A percentile compares a stretch with the other conserved stretches of the same genome.
These are phyloP conservation scores for Rhogogaster chlorosoma DNA, from an alignment of 2,888 invertebrate species.

Conservation along the genomic window DNA sequence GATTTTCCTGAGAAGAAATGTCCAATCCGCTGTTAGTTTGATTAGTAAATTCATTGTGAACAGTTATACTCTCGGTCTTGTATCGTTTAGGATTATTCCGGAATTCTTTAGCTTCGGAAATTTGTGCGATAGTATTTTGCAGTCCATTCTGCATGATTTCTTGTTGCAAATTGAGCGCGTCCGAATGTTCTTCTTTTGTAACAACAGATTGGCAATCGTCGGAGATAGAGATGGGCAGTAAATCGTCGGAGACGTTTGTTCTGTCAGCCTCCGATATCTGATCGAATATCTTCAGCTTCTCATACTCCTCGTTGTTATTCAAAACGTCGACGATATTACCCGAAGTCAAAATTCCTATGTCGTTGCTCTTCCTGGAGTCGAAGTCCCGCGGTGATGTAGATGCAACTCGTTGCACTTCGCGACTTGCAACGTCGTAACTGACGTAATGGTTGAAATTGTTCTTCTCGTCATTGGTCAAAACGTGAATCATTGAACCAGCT, in stretches of 20 bases:
- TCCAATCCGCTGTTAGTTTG: conserved; percentile 53
- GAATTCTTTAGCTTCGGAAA: conserved; percentile 61
- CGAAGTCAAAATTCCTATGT: conserved; percentile 57
- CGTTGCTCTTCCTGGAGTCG: conserved; percentile 55
- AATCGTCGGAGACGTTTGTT: conserved; percentile 30
- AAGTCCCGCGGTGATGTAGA: conserved; percentile 44
- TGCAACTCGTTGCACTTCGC: neutral
- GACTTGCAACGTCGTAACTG: conserved; percentile 51
- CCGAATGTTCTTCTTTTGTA: conserved; percentile 47
- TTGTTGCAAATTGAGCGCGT: conserved; percentile 64
- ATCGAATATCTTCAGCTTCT: conserved; percentile 64
- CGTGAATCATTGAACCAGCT: conserved; percentile 51
- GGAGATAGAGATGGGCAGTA: neutral
- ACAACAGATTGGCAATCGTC: neutral
- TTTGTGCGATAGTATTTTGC: conserved; percentile 68
- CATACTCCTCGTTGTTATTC: conserved; percentile 60
- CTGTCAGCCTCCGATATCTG: conserved; percentile 50
- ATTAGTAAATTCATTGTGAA: conserved; percentile 55
- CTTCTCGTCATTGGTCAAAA: conserved; percentile 15
- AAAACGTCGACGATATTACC: conserved; percentile 61
- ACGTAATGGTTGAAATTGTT: conserved; percentile 56
- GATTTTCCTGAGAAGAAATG: conserved; percentile 54
- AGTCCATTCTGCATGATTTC: conserved; percentile 70
- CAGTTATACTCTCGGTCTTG: conserved; percentile 50
- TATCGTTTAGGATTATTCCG: conserved; percentile 54